Evolutionary conservation across 2,113 vertebrate species (phyloP).

Genomic region (Limanda limanda): DNA sequence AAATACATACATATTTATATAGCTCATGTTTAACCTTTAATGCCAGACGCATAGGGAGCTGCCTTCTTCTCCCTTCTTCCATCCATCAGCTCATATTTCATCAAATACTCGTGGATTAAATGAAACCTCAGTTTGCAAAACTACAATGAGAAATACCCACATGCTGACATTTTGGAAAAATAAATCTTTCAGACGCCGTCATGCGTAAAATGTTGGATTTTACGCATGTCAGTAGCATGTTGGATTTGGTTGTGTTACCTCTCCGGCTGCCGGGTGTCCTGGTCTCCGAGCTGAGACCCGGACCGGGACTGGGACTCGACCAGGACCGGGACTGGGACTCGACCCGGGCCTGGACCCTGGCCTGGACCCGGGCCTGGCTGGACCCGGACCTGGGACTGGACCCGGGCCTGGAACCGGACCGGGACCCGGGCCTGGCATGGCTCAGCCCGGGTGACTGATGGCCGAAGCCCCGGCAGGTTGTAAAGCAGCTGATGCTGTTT

Average conservation of each 20-base stretch:
- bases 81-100: too few species aligned
- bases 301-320: not conserved
- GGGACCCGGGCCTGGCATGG: slow-evolving; percentile 9
- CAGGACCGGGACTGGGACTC: slow-evolving; percentile 22
- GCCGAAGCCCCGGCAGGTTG: slow-evolving; percentile 51
- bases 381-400: not conserved
- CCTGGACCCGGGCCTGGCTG: slow-evolving; percentile 9
- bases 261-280: not conserved
- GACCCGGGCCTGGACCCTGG: too few species aligned
- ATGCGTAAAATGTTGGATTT: not conserved
- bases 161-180: not conserved
- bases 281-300: not conserved
- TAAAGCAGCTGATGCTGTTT: slow-evolving; percentile 71
- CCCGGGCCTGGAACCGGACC: too few species aligned
- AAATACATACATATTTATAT: too few species aligned
- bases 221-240: not conserved
- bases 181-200: not conserved
- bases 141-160: too few species aligned
- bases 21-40: not conserved
- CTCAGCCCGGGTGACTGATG: slow-evolving; percentile 62
- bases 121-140: too few species aligned
- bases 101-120: too few species aligned
- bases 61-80: not conserved
- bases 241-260: not conserved
- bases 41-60: too few species aligned